These are phyloP conservation scores for Fregetta grallaria DNA, from an alignment of 2,113 vertebrate genomes.

Conservation along the genomic window DNA sequence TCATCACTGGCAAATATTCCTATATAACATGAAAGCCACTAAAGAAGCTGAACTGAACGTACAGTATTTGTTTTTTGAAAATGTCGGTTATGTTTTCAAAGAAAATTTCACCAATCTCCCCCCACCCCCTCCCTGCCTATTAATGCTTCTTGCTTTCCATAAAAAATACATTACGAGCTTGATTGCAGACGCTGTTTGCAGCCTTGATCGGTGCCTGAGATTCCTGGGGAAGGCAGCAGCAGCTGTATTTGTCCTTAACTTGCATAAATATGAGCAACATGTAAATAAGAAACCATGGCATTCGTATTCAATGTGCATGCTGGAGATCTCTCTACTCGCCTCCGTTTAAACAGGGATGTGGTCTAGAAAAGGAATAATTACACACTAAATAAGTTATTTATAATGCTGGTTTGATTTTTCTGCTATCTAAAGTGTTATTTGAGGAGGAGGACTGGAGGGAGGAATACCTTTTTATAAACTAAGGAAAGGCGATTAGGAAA, in stretches of 20 bases:
- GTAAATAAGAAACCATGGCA: slow-evolving; percentile 58
- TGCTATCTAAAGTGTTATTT: background rate
- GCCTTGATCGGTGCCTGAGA: slow-evolving; percentile 8
- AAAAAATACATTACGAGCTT: slow-evolving; percentile 32
- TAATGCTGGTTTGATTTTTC: background rate
- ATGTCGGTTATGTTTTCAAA: slow-evolving; percentile 37
- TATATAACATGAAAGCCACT: slow-evolving; percentile 68
- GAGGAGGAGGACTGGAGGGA: background rate
- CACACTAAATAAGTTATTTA: background rate
- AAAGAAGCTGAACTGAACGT: slow-evolving; percentile 44
- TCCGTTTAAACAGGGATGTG: background rate
- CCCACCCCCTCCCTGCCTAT: background rate
- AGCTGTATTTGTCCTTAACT: slow-evolving; percentile 53
- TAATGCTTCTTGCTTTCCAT: slow-evolving; percentile 8
- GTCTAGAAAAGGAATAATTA: background rate
- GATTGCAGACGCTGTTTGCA: background rate
- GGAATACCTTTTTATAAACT: background rate
- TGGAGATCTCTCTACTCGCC: background rate
- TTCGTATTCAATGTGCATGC: background rate
- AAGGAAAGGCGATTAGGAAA: background rate
- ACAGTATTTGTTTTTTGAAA: slow-evolving; percentile 56
- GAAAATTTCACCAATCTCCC: background rate
- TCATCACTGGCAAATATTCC: slow-evolving; percentile 73
- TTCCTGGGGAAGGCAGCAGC: slow-evolving; percentile 58
- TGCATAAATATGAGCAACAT: slow-evolving; percentile 68